Evolutionary conservation across 2,888 invertebrate species (phyloP), one percentile per base, ranked within the genome.

Genomic region (Salticus scenicus): DNA sequence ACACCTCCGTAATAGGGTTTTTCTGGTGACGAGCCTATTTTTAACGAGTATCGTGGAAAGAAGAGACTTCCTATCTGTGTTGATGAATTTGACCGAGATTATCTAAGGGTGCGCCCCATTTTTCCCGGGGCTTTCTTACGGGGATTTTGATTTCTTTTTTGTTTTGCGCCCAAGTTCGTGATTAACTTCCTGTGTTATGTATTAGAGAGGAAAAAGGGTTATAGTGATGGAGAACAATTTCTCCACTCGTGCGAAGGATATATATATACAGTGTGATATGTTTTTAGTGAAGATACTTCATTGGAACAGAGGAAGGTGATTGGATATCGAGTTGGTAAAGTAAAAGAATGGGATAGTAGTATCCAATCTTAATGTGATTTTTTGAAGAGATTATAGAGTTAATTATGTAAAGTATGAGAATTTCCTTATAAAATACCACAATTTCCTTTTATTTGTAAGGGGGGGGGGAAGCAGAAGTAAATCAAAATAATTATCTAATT

Each of bases 81-180:
- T 84, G 83, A 84, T 84, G 83, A 84, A 84, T 84, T 84, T 84
- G 83, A 84, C 83, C 83, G 72, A 84, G 83, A 84, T 84, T 84
- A 84, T 84, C 83, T 77, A 47, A 41, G 67, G 67, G 66, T 72
- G 51, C 73, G 37, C 77, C 67, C 83, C 66, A 72, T 73, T 84
- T 80, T 84, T 84, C 70, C 42, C 51, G 30, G 20, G n/a, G 30
- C 57, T 51, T 57, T 28, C 27, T 28, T 20, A 5, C 69, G 27
- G 64, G 41, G 41, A 67, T 14, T 69, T 17, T n/a, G n/a, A 20
- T 77, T 63, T 63, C 17, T 77, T 63, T 30, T 8, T 14, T 5
- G 37, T 30, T 41, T 71, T 70, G 27, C 51, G 12, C 24, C 27
- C 71, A 64, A 82, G 71, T 76, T 66, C 37, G 72, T 84, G 83